A percentile compares a stretch with the other conserved stretches of the same genome.
Evolutionary conservation across 1,140 invertebrate species (phyloP).

Genomic region (Hycleus cichorii): DNA sequence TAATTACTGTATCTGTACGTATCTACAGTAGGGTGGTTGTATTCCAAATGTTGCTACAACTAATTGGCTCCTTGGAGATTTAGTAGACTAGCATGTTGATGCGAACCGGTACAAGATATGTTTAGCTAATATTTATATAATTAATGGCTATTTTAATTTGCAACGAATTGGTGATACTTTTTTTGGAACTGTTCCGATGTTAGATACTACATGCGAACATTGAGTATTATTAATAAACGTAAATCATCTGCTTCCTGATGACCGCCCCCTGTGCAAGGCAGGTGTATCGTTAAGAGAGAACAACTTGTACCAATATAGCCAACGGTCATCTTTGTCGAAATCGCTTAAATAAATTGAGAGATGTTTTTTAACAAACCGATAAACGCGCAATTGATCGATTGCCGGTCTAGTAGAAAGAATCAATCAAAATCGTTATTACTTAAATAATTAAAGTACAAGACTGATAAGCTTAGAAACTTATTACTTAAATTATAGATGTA

Average conservation of each 20-base stretch:
- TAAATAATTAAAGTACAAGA: too few relatives aligned
- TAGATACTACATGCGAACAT: slow-evolving; percentile 15
- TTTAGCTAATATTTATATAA: not conserved
- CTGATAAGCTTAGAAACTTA: too few relatives aligned
- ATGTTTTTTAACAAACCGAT: too few relatives aligned
- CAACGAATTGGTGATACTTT: not conserved
- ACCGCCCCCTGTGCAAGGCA: slow-evolving; percentile 13
- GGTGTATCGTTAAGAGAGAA: slow-evolving; percentile 15
- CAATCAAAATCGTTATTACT: too few relatives aligned
- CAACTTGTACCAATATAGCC: slow-evolving; percentile 12
- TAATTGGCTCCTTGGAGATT: slow-evolving; percentile 10
- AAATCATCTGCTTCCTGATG: slow-evolving; percentile 24
- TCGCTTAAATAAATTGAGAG: too few relatives aligned
- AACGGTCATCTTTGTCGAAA: slow-evolving; percentile 9
- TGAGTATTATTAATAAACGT: slow-evolving; percentile 21
- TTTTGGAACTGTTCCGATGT: slow-evolving; percentile 1
- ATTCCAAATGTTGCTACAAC: slow-evolving; percentile 9
- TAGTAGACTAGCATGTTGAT: not conserved
- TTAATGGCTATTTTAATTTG: not conserved
- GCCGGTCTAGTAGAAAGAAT: too few relatives aligned
- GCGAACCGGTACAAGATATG: not conserved
- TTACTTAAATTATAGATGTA: too few relatives aligned
- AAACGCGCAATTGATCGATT: too few relatives aligned
- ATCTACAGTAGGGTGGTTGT: not conserved
- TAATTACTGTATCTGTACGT: slow-evolving; percentile 6